Base-by-base conservation (phyloP, 2,113 vertebrate genomes). In the Mola mola region DNA sequence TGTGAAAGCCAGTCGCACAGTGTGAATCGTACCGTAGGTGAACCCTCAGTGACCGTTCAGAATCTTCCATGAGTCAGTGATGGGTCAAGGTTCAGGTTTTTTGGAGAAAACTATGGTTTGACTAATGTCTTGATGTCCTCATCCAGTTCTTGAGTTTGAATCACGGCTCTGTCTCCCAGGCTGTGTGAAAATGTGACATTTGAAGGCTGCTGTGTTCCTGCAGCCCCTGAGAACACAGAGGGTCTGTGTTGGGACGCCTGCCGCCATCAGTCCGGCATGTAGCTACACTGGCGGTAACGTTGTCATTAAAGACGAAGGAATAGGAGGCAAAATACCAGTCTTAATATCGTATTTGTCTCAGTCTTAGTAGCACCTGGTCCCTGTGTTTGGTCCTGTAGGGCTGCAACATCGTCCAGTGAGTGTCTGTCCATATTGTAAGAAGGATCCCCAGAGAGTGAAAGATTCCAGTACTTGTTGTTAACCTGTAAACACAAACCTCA, bases 211-310 rank as follows among this genome's bases (percentile, higher is more conserved):
- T 0, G 20, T 25, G 26, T 16, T 3, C n/a, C 44, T n/a, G 2
- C 15, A n/a, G 46, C n/a, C n/a, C n/a, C n/a, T n/a, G n/a, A n/a
- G 29, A 17, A 81, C 70, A 78, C 37, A 58, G 11, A 21, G 36
- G 0, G 6, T 19, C 25, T 63, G 9, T 72, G 53, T 64, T 16
- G 9, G 6, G 22, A 8, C 22, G 24, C 5, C 12, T n/a, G 24
- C 44, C 8, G 44, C 19, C 19, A 20, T 8, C 44, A n/a, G 43
- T n/a, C 43, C 7, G 7, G 15, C 15, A 26, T 4, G 5, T 1
- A 15, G 20, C 17, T 10, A 0, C 7, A 6, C 3, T 15, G 17
- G 19, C 11, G 4, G 12, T n/a, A 25, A 15, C n/a, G 40, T 21
- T 34, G 48, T n/a, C n/a, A n/a, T n/a, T n/a, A n/a, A n/a, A n/a